Evolutionary conservation across 2,113 vertebrate species (phyloP).

Genomic region (Hystrix brachyura): DNA sequence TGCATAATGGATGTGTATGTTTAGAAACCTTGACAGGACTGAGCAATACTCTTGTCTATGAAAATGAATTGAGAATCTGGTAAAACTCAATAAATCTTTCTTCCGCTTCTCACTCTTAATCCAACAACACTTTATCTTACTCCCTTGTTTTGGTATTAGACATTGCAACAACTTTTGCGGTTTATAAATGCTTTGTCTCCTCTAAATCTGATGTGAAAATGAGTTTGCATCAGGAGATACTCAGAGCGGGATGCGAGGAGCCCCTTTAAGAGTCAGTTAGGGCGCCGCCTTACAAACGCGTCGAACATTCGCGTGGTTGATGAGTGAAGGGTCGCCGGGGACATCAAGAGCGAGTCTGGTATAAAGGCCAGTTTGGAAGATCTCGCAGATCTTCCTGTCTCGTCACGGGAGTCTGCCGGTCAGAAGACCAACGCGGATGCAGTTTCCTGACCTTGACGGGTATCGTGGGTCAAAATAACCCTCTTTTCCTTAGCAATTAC

Average conservation of each 20-base stretch:
- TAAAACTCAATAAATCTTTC: slow-evolving; percentile 3
- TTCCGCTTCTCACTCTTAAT: neutral
- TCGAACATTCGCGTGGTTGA: neutral
- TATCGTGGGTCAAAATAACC: neutral
- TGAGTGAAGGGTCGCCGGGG: neutral
- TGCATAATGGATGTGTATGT: neutral
- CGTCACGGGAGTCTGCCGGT: too few species aligned
- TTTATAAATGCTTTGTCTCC: neutral
- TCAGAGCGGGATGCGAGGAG: neutral
- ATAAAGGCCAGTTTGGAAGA: too few species aligned
- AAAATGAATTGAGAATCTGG: neutral
- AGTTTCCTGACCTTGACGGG: neutral
- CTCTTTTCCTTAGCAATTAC: neutral
- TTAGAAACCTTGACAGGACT: neutral
- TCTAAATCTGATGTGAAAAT: neutral
- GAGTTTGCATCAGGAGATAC: neutral
- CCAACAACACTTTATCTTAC: neutral
- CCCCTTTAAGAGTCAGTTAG: neutral
- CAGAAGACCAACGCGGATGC: neutral
- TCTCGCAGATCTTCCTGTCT: neutral
- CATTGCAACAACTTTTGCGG: neutral
- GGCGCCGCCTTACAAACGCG: neutral
- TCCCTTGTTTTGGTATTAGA: neutral
- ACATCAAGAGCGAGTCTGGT: neutral
- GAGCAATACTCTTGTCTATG: neutral